Percentiles rank a stretch among this genome's conserved stretches.
These are phyloP conservation scores for Melitaea athalia DNA, from an alignment of 2,888 invertebrate genomes.

Conservation along the genomic window DNA sequence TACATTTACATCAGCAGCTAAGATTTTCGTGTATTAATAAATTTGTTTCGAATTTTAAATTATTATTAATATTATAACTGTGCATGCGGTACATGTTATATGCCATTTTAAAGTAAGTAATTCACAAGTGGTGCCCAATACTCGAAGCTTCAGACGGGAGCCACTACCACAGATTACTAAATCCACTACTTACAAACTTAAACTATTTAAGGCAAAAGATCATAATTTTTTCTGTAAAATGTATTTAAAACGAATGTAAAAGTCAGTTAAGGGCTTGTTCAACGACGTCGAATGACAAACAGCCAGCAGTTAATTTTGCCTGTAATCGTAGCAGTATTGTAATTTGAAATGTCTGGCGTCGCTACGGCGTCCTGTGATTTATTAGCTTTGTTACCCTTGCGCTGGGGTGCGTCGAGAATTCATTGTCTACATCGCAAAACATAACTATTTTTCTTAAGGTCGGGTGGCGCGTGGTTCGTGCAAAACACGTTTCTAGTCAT, in stretches of 20 bases:
- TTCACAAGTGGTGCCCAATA: too few relatives aligned
- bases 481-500: too few relatives aligned
- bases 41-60: not conserved
- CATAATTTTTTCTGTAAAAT: not conserved
- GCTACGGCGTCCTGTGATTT: conserved; percentile 43
- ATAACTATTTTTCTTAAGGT: not conserved
- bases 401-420: conserved; percentile 18
- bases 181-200: not conserved
- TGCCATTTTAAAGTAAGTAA: too few relatives aligned
- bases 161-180: too few relatives aligned
- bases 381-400: conserved; percentile 38
- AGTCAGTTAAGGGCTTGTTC: conserved; percentile 5
- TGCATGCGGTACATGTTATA: too few relatives aligned
- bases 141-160: not conserved
- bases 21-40: not conserved
- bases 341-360: conserved; percentile 35
- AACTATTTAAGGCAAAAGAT: not conserved
- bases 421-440: conserved; percentile 1
- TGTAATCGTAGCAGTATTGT: conserved; percentile 44
- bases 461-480: too few relatives aligned
- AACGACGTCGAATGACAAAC: conserved; percentile 39
- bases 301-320: conserved; percentile 43
- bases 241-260: not conserved
- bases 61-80: too few relatives aligned
- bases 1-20: not conserved